A percentile compares a stretch with the other conserved stretches of the same genome.
Conservation (phyloP, 2,113 vertebrate species). For the Grammomys surdaster region DNA sequence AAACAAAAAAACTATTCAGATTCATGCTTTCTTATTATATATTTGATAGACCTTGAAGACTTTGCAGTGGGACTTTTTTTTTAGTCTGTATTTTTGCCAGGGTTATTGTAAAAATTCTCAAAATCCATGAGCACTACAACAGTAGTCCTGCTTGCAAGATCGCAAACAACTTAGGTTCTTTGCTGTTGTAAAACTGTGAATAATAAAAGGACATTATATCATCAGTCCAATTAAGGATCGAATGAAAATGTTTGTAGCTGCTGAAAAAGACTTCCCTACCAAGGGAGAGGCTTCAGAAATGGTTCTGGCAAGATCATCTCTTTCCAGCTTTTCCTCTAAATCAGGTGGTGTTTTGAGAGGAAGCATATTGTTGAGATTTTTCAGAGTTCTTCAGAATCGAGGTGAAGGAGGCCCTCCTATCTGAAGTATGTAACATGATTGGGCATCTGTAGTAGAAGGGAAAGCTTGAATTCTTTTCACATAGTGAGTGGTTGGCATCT, state of each 20-base stretch:
- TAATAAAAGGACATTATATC: slow-evolving; percentile 42
- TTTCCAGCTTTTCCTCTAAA: slow-evolving; percentile 79
- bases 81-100: neutral
- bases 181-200: slow-evolving; percentile 36
- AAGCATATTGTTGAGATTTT: slow-evolving; percentile 86
- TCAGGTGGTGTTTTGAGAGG: slow-evolving; percentile 89
- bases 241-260: slow-evolving; percentile 54
- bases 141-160: neutral
- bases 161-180: slow-evolving; percentile 10
- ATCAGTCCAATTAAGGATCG: slow-evolving; percentile 40
- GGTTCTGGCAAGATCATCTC: slow-evolving; percentile 85
- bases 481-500: slow-evolving; percentile 56
- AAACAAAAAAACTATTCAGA: neutral
- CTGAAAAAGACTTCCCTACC: slow-evolving; percentile 62
- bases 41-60: slow-evolving; percentile 8
- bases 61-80: neutral
- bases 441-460: slow-evolving; percentile 76
- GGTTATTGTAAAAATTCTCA: neutral
- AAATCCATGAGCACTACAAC: neutral
- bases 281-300: slow-evolving; percentile 75
- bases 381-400: slow-evolving; percentile 75
- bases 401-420: slow-evolving; percentile 79
- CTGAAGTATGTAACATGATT: slow-evolving; percentile 74
- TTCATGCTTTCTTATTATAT: slow-evolving; percentile 33
- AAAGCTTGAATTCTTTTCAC: slow-evolving; percentile 70